phyloP scores from a whole-genome alignment of 2,888 invertebrate genomes.

The Escarpia spicata region DNA sequence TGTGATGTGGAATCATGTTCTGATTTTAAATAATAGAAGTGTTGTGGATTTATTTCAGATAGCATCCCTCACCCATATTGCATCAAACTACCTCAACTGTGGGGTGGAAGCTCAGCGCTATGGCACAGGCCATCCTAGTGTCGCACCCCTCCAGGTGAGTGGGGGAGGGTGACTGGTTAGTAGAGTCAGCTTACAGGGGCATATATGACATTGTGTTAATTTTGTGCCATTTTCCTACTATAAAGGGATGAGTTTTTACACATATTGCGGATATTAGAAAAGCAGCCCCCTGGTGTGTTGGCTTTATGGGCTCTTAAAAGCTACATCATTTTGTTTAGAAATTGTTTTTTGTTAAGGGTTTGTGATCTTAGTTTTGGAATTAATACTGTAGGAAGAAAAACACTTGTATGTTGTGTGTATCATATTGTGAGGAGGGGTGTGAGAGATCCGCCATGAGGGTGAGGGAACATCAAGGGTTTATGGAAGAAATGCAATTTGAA shows the following conservation, averaged over 20 bases:
- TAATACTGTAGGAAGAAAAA: too few relatives aligned
- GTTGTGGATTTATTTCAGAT: slow-evolving; percentile 65
- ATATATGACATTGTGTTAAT: not conserved
- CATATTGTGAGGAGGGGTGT: too few relatives aligned
- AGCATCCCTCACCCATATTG: slow-evolving; percentile 87
- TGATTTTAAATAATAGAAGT: not conserved
- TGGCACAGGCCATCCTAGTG: slow-evolving; percentile 94
- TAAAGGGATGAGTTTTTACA: not conserved
- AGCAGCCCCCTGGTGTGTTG: not conserved
- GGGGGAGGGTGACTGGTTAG: not conserved
- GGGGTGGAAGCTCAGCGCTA: slow-evolving; percentile 80
- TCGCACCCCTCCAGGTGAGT: slow-evolving; percentile 87
- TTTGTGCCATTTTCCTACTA: not conserved
- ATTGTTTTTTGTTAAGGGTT: too few relatives aligned
- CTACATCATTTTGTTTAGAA: too few relatives aligned
- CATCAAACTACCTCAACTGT: slow-evolving; percentile 88
- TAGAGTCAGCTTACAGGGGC: not conserved
- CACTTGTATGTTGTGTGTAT: too few relatives aligned
- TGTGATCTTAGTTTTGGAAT: too few relatives aligned
- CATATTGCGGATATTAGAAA: not conserved
- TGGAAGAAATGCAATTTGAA: too few relatives aligned
- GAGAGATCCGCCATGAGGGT: too few relatives aligned
- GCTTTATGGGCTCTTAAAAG: too few relatives aligned
- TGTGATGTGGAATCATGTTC: not conserved
- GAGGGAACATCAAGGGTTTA: too few relatives aligned